A percentile compares a stretch with the other conserved stretches of the same genome.
phyloP scores from a whole-genome alignment of 1,140 invertebrate species.

The Nephila pilipes region DNA sequence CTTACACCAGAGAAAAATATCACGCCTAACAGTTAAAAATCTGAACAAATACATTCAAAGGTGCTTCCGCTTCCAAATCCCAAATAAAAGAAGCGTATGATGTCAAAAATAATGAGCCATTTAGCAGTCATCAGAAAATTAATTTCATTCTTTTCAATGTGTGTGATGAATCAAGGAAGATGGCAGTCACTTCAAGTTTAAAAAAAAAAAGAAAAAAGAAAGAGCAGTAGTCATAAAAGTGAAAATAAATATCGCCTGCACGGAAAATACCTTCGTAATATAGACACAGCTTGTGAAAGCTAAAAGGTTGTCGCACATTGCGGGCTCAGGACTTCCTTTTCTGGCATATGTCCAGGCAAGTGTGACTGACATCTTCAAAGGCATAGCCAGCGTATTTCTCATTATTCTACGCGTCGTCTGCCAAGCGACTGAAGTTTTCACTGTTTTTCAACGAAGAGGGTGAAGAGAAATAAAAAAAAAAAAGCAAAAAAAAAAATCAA shows the following conservation, averaged over 20 bases:
- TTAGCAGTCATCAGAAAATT: background rate
- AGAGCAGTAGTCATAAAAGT: background rate
- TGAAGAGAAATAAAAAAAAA: background rate
- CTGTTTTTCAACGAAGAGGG: slow-evolving; percentile 1
- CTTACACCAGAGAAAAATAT: background rate
- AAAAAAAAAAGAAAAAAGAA: background rate
- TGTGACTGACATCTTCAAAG: slow-evolving; percentile 51
- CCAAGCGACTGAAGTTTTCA: slow-evolving; percentile 37
- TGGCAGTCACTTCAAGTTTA: background rate
- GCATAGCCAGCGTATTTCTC: slow-evolving; percentile 9
- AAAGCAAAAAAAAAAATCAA: background rate
- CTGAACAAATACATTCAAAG: background rate
- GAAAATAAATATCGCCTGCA: slow-evolving; percentile 24
- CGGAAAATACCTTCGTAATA: slow-evolving; percentile 34
- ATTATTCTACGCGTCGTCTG: slow-evolving; percentile 57
- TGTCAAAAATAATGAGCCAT: slow-evolving; percentile 33
- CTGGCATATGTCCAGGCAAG: slow-evolving; percentile 23
- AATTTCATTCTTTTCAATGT: background rate
- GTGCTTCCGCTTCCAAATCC: background rate
- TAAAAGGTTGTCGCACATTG: background rate
- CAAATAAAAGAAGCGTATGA: background rate
- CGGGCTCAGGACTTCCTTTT: background rate
- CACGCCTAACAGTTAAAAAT: background rate
- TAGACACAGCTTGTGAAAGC: slow-evolving; percentile 45
- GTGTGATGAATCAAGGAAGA: slow-evolving; percentile 24